Evolutionary conservation across 1,140 invertebrate species (phyloP), one percentile per base, ranked within the genome.

Genomic region (Episyrphus balteatus): DNA sequence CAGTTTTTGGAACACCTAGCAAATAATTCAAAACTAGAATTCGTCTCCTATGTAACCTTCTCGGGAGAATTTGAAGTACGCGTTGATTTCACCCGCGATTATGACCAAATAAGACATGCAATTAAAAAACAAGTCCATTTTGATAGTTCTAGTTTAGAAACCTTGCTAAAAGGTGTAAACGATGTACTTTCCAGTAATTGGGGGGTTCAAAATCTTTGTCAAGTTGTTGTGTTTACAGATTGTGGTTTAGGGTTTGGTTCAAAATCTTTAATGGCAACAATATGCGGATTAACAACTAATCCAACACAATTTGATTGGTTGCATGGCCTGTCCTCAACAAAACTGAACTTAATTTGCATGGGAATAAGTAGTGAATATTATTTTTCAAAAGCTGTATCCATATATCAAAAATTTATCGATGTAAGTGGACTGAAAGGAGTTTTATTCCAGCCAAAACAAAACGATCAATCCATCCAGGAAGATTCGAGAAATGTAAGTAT

Each of bases 21-120:
- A 55, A 59, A 74, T 2, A 82, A 91, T 62, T 85, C 82, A 11
- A 93, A 88, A 73, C 62, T 96, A 42, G 93, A 97, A 72, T 92
- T 93, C 73, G 83, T 90, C 10, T 77, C 91, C n/a, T 67, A 96
- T 69, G 86, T 95, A 2, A 74, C 82, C 0, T 94, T 87, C 66
- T 89, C 88, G 5, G 87, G 86, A 11, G 58, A 79, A 1, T 86
- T 81, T 65, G 86, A 92, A 62, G 59, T 66, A 3, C 55, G 61
- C 38, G 62, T 68, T 34, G 66, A 68, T 26, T 68, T 68, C 40
- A 68, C 66, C 0, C 46, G 66, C 0, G 66, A 68, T 37, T 68
- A 68, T 42, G 63, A 65, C 39, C 56, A 56, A 43, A 59, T 67
- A 32, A 54, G 62, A 0, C 62, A 66, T 39, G 59, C 62, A 1